Base-by-base conservation (phyloP, 2,888 invertebrate species). In the Sialis fuliginosa region DNA sequence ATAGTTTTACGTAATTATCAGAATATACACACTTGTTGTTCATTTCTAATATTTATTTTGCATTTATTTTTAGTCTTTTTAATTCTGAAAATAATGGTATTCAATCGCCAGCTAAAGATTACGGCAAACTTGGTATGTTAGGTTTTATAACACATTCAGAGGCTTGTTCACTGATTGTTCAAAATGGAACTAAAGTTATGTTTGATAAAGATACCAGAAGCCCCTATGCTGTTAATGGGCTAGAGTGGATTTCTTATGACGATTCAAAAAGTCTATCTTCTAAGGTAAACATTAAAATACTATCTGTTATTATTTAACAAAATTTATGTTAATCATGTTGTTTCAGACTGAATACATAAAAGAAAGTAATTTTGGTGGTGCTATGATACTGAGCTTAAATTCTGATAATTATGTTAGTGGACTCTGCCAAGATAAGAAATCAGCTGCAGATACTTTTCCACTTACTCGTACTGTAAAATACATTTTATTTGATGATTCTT, bases 161-260 rank as follows among this genome's bases (percentile, higher is more conserved):
- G 49, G 68, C 82, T 22, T 90, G 89, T 55, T 61, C 66, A 49
- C 86, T 85, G 60, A 62, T 80, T 9, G 61, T 66, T 8, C 61
- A 62, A 8, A 62, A 64, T 46, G 74, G 74, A 37, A 71, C 77
- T 2, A 64, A 66, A 1, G 66, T 67, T 6, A 63, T 75, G 35
- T 82, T 77, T 57, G 85, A 89, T 56, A 62, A 68, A 6, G 73
- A 76, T 37, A 77, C 81, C 6, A 74, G 74, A 57, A 88, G 87
- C 39, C 88, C 91, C 0, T 92, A 84, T 64, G 69, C 83, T 6
- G 79, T 74, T 54, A 72, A 72, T 49, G 67, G 69, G 43, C 64
- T 63, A 10, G 82, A 90, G 55, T 92, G 92, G 92, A 71, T 89
- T 40, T 87, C 89, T 0, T 90, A 77, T 60, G 91, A 91, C 51